These are phyloP conservation scores for Mobula hypostoma DNA, from an alignment of 2,113 vertebrate genomes.

Conservation along the genomic window DNA sequence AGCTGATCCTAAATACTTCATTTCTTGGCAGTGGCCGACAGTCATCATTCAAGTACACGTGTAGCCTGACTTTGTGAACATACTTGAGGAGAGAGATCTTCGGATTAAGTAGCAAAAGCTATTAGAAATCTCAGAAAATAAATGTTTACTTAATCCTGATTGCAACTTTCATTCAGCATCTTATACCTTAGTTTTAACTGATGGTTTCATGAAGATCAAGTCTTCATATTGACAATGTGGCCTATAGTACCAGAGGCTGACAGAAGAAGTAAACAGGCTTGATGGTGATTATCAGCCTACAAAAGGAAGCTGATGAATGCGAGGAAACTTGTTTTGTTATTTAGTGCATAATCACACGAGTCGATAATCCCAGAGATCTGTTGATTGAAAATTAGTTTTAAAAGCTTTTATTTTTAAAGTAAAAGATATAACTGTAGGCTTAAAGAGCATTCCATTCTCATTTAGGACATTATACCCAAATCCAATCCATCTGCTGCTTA, in stretches of 20 bases:
- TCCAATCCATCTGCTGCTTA: not conserved
- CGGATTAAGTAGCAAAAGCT: conserved; percentile 56
- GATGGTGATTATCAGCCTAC: conserved; percentile 78
- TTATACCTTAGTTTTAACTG: conserved; percentile 57
- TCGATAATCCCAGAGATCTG: conserved; percentile 55
- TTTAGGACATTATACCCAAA: not conserved
- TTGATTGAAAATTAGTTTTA: conserved; percentile 63
- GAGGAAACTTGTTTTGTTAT: conserved; percentile 66
- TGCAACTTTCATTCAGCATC: conserved; percentile 60
- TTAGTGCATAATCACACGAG: conserved; percentile 63
- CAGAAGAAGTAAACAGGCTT: conserved; percentile 64
- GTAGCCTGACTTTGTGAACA: conserved; percentile 50
- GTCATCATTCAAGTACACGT: conserved; percentile 50
- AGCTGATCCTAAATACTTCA: conserved; percentile 37
- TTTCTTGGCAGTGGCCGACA: conserved; percentile 46
- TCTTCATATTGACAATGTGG: conserved; percentile 69
- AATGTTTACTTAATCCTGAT: conserved; percentile 65
- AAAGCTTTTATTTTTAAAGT: conserved; percentile 46
- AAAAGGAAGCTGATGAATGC: conserved; percentile 67
- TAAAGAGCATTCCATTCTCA: not conserved
- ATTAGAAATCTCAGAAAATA: conserved; percentile 60
- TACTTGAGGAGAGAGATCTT: conserved; percentile 54
- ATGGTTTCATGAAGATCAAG: conserved; percentile 65
- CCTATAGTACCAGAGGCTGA: conserved; percentile 59
- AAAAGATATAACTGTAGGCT: not conserved